Percentiles rank a stretch among this genome's conserved stretches.
phyloP scores from a whole-genome alignment of 30 jellyfish, hydroid and myxozoan genomes.

The Rhopilema esculentum region DNA sequence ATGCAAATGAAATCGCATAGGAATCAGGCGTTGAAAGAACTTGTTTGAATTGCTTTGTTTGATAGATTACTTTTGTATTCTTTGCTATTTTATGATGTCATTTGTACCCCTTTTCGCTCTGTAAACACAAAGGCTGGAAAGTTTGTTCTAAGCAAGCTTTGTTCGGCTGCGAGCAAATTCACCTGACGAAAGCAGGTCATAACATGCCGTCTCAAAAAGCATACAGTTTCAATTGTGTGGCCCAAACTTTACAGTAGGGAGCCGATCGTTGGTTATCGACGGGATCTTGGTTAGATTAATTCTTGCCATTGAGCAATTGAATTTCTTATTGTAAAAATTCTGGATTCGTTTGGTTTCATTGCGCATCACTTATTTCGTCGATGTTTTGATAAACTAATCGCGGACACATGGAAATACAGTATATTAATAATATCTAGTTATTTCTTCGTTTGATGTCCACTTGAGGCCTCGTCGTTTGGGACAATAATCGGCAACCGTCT shows the following conservation, averaged over 20 bases:
- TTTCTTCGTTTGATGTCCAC: no score
- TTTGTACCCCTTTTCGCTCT: not conserved
- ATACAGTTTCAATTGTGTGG: not conserved
- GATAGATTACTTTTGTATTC: not conserved
- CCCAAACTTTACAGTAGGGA: not conserved
- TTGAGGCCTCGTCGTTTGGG: not conserved
- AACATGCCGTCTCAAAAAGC: not conserved
- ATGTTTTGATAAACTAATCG: not conserved
- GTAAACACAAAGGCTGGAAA: not conserved
- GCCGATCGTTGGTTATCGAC: not conserved
- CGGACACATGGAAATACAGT: not conserved
- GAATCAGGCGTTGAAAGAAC: not conserved
- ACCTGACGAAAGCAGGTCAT: not conserved
- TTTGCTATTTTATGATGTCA: conserved; percentile 6
- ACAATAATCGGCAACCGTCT: not conserved
- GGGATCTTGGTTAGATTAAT: no score
- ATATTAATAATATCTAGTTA: no score
- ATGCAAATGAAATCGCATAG: not conserved
- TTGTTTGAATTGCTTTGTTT: conserved; percentile 8
- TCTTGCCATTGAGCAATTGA: no score
- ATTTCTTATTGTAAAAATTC: not conserved
- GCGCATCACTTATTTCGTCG: not conserved
- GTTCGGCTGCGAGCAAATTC: not conserved
- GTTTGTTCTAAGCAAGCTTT: not conserved
- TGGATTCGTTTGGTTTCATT: not conserved